Evolutionary conservation across 2,797 vertebrate genomes (phyloP).

Genomic region (Gobionotothen gibberifrons): DNA sequence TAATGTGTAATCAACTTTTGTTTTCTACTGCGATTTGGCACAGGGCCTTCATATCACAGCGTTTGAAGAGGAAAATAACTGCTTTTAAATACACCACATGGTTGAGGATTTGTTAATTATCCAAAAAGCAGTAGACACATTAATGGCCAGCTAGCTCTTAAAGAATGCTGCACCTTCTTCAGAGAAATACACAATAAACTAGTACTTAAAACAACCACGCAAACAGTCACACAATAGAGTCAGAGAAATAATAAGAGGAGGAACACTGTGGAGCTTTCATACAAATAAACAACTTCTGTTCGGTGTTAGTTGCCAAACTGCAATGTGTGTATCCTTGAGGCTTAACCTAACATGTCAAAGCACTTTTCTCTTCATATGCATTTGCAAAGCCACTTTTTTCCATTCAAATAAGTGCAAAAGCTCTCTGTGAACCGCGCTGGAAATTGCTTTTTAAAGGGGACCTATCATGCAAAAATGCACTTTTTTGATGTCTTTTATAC

Average conservation of each 20-base stretch:
- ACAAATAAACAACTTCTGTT: background rate
- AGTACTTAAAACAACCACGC: background rate
- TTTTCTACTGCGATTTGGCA: background rate
- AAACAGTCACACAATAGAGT: background rate
- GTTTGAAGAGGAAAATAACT: background rate
- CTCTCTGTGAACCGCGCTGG: too few relatives aligned
- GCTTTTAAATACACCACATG: background rate
- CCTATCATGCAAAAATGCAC: too few relatives aligned
- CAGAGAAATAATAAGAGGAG: background rate
- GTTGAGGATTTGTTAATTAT: background rate
- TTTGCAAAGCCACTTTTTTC: background rate
- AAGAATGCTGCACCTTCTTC: background rate
- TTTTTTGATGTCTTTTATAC: too few relatives aligned
- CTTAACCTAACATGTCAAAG: background rate
- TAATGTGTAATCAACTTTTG: constrained; percentile 1
- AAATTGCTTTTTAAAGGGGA: too few relatives aligned
- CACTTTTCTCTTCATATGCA: background rate
- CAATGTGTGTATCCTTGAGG: background rate
- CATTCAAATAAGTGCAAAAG: background rate
- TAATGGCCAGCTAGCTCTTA: background rate
- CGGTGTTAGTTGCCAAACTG: background rate
- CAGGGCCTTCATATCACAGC: background rate
- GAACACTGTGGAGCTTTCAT: background rate
- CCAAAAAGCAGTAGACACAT: background rate
- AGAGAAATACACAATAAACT: background rate